phyloP scores from a whole-genome alignment of 2,888 invertebrate genomes.

The Plagiodera versicolora region DNA sequence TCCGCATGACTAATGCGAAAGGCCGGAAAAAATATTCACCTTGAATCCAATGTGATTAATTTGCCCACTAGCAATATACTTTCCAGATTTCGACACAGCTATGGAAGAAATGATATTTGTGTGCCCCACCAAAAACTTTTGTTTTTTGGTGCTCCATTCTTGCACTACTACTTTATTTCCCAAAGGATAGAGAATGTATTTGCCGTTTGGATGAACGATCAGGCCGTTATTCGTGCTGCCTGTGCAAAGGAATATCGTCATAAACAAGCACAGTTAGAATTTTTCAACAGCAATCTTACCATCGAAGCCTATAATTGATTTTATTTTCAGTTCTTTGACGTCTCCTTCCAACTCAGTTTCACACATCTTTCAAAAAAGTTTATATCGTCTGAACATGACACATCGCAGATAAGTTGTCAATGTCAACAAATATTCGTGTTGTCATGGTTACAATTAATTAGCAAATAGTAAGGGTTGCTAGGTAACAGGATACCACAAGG shows the following conservation, averaged over 20 bases:
- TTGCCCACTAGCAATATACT: slow-evolving; percentile 86
- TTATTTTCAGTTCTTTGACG: slow-evolving; percentile 65
- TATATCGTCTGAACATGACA: neutral
- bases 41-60: slow-evolving; percentile 90
- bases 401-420: neutral
- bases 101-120: slow-evolving; percentile 77
- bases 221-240: slow-evolving; percentile 61
- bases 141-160: slow-evolving; percentile 68
- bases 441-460: neutral
- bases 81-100: slow-evolving; percentile 74
- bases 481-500: neutral
- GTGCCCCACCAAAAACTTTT: slow-evolving; percentile 77
- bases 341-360: slow-evolving; percentile 47
- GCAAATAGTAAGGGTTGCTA: neutral
- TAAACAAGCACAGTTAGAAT: neutral
- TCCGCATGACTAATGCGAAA: neutral
- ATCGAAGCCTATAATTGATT: slow-evolving; percentile 80
- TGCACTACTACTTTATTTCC: slow-evolving; percentile 78
- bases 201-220: slow-evolving; percentile 71
- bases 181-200: slow-evolving; percentile 74
- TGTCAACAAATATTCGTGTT: neutral
- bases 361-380: slow-evolving; percentile 3
- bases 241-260: slow-evolving; percentile 29
- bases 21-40: slow-evolving; percentile 51
- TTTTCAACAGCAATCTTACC: slow-evolving; percentile 59